Conservation (phyloP, 2,888 invertebrate genomes). For the Synergus japonicus region DNA sequence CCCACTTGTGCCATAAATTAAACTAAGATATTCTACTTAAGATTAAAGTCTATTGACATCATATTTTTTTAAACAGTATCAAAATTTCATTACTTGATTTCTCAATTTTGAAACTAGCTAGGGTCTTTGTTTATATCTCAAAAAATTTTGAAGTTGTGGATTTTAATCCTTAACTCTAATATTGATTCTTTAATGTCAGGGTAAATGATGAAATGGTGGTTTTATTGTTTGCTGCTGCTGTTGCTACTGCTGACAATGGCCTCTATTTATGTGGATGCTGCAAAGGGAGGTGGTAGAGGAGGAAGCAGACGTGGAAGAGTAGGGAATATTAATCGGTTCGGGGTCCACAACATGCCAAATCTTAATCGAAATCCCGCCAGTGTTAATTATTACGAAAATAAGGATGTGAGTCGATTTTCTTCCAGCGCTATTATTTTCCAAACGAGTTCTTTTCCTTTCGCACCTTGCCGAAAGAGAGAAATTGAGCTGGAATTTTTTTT, state of each 20-base stretch:
- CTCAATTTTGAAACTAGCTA: too few species aligned
- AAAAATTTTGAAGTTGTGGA: too few species aligned
- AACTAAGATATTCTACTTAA: too few species aligned
- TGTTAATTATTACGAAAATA: constrained; percentile 82
- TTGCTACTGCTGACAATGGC: constrained; percentile 59
- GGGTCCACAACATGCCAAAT: constrained; percentile 75
- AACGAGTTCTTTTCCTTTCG: neutral
- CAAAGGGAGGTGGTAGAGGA: constrained; percentile 55
- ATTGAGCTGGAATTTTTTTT: neutral
- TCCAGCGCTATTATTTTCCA: neutral
- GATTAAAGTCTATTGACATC: too few species aligned
- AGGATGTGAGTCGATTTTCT: constrained; percentile 79
- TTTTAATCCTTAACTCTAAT: neutral
- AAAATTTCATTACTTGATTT: too few species aligned
- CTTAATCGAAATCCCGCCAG: constrained; percentile 81
- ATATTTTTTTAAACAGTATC: too few species aligned
- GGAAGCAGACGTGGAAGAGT: constrained; percentile 50
- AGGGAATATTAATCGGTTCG: constrained; percentile 35
- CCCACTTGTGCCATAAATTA: too few species aligned
- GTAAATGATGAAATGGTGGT: constrained; percentile 62
- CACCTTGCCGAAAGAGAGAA: neutral
- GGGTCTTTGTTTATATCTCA: too few species aligned
- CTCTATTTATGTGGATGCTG: constrained; percentile 55
- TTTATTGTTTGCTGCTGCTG: constrained; percentile 58
- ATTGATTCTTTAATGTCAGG: constrained; percentile 42